Base-by-base conservation (phyloP, 2,113 vertebrate genomes). In the Brachirus orientalis region DNA sequence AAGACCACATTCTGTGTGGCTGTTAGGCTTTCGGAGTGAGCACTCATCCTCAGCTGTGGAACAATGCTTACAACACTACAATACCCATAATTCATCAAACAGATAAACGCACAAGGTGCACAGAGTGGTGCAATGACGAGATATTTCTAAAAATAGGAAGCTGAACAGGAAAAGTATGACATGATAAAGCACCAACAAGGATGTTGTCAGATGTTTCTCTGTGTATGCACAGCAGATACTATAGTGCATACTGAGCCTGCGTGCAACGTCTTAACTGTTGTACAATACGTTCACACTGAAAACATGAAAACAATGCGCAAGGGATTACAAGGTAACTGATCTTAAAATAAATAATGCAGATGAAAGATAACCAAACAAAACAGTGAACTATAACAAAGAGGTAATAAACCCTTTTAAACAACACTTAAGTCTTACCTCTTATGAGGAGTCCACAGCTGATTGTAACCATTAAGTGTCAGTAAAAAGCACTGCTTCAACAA, bases 51-150 rank as follows among this genome's bases (percentile, higher is more conserved):
- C 75, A 84, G 82, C 85, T 75, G 80, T 66, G 86, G 77, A 84
- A 86, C 74, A 87, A 75, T 79, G 84, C 79, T 84, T 86, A 86
- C 80, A 79, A 86, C 80, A 89, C 87, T 83, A 91, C 87, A 85
- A 87, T 79, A 80, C 79, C 85, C 84, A 86, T 82, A 89, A 91
- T 89, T 87, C 89, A 90, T 88, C 82, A 85, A 80, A 58, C 51
- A 64, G 83, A 87, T 75, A 86, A 88, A 87, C 61, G 69, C 79
- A 76, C 68, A 72, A 83, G 86, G 79, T 88, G 83, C 82, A 87
- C 69, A 51, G 79, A 86, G 75, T 82, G 87, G 83, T 85, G 87
- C 85, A 85, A 72, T 84, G 81, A 87, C 41, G 79, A 79, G 69
- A 72, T 63, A 50, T 60, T 37, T 71, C 88, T 86, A 87, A 79